These are phyloP conservation scores for Metacarcinus magister DNA, from an alignment of 2,888 invertebrate genomes.

Conservation along the genomic window DNA sequence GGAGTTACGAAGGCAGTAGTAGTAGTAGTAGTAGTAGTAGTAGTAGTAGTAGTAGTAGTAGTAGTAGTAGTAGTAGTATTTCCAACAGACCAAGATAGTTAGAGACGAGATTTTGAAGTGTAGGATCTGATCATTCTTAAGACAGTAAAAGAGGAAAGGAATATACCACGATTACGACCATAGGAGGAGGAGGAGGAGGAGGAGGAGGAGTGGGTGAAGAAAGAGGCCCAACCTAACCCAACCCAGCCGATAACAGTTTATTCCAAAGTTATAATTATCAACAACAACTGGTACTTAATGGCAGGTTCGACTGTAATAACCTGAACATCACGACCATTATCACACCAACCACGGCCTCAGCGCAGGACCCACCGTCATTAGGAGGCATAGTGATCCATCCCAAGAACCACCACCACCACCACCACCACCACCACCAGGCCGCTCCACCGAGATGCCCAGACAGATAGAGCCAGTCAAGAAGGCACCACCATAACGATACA, in stretches of 20 bases:
- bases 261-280: background rate
- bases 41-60: background rate
- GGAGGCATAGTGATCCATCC: background rate
- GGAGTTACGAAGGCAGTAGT: background rate
- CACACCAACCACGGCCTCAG: background rate
- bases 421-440: background rate
- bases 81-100: background rate
- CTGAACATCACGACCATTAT: background rate
- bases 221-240: background rate
- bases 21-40: background rate
- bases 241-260: background rate
- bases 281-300: conserved; percentile 1
- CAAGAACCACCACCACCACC: too few species aligned
- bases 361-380: background rate
- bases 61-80: background rate
- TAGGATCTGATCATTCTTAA: background rate
- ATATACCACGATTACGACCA: background rate
- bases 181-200: background rate
- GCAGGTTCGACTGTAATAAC: background rate
- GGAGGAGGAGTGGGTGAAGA: background rate
- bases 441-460: background rate
- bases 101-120: background rate
- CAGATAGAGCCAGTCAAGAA: background rate
- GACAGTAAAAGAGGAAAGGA: background rate
- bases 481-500: background rate